phyloP scores from a whole-genome alignment of 2,888 invertebrate species.

The Plebejus anna region DNA sequence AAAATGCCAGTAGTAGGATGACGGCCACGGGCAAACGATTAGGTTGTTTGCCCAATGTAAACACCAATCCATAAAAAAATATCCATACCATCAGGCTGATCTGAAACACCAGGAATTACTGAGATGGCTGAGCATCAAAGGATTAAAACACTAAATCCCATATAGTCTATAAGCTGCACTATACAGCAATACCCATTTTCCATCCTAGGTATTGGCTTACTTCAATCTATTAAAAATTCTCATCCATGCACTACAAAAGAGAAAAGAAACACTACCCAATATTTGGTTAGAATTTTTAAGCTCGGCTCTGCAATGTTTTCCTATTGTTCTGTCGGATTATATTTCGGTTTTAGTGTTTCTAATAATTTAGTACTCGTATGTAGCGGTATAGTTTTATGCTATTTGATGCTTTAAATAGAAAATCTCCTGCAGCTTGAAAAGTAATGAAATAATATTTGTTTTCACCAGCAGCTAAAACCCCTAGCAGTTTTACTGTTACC shows the following conservation, averaged over 20 bases:
- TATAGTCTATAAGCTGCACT: neutral
- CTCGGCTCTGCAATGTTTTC: neutral
- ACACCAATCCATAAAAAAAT: too few species aligned
- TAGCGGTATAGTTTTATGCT: too few species aligned
- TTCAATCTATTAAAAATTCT: slow-evolving; percentile 11
- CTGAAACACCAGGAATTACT: neutral
- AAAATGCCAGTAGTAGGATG: too few species aligned
- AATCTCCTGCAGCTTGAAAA: too few species aligned
- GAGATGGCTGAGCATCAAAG: neutral
- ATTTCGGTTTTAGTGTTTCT: neutral
- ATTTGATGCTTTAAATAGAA: too few species aligned
- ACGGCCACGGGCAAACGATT: too few species aligned
- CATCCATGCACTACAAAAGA: neutral
- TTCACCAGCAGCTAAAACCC: too few species aligned
- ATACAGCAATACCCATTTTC: neutral
- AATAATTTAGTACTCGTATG: too few species aligned
- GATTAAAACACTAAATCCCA: neutral
- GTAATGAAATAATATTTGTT: too few species aligned
- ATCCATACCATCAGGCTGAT: neutral
- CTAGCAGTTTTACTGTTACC: too few species aligned
- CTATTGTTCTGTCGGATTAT: neutral
- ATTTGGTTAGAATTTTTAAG: slow-evolving; percentile 4
- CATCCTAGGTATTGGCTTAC: neutral
- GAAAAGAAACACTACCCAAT: neutral
- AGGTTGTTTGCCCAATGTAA: too few species aligned